These are phyloP conservation scores for Drosophila sordidula DNA, from an alignment of 2,888 invertebrate genomes.

Conservation along the genomic window DNA sequence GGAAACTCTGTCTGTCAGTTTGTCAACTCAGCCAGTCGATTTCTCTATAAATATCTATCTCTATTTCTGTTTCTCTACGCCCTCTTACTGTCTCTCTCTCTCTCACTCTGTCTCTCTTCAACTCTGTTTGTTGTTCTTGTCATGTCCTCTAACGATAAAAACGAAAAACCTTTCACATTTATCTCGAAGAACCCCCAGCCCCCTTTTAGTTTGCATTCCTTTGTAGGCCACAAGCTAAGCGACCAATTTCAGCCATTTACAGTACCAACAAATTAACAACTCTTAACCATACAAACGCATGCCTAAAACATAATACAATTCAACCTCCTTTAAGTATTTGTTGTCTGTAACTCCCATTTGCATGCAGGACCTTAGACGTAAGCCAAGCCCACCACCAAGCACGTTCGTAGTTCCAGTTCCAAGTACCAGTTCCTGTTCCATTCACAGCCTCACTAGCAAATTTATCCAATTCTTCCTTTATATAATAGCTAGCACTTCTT, in stretches of 20 bases:
- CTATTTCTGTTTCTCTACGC: constrained; percentile 1
- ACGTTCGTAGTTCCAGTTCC: constrained; percentile 22
- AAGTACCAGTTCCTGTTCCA: constrained; percentile 12
- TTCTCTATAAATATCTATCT: constrained; percentile 8
- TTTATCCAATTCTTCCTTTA: no score
- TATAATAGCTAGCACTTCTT: constrained; percentile 33
- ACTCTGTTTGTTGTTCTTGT: constrained; percentile 71
- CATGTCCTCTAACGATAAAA: constrained; percentile 28
- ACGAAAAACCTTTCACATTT: constrained; percentile 5
- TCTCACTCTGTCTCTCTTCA: constrained; percentile 24
- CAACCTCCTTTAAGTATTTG: neutral
- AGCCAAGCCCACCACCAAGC: constrained; percentile 10
- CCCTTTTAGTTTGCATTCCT: constrained; percentile 11
- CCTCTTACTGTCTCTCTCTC: constrained; percentile 16
- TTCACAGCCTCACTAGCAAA: neutral
- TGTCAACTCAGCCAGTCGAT: constrained; percentile 8
- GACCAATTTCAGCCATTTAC: constrained; percentile 32
- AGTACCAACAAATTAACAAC: constrained; percentile 35
- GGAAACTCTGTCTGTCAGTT: constrained; percentile 38
- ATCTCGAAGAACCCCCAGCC: constrained; percentile 10
- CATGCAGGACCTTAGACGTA: constrained; percentile 33
- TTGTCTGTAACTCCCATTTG: constrained; percentile 26
- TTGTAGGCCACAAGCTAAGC: constrained; percentile 31
- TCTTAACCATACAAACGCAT: constrained; percentile 42
- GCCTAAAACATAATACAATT: constrained; percentile 8